Base-by-base conservation (phyloP, 2,113 vertebrate genomes). In the Pomatorhinus ruficollis region DNA sequence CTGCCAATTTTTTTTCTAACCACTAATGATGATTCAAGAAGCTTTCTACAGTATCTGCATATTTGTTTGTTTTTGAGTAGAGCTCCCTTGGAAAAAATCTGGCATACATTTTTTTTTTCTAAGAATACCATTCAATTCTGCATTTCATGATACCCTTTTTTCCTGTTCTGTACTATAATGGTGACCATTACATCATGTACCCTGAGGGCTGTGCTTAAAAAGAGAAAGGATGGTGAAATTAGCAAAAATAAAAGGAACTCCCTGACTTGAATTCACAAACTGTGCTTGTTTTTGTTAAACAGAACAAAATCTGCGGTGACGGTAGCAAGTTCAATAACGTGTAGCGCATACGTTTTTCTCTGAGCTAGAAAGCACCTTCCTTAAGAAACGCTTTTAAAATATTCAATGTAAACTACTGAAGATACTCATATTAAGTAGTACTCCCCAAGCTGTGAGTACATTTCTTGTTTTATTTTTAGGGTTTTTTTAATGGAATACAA, bases 211-310 rank as follows among this genome's bases (percentile, higher is more conserved):
- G 95, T 95, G 91, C 97, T 97, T 89, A 97, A 93, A 97, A 96
- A 97, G 96, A 98, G 96, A 98, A 98, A 96, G 96, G 96, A 95
- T 96, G 95, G 95, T 59, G 87, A 98, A 97, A 98, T 98, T 97
- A 97, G 95, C 95, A 98, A 98, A 97, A 98, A 97, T 95, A 97
- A 97, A 98, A 97, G 97, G 90, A 95, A 96, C 93, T 97, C 97
- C 97, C 98, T 98, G 97, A 97, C 94, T 97, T 97, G 96, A 96
- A 97, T 98, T 93, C 94, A 97, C 95, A 98, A 98, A 98, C 96
- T 93, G 95, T 93, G 94, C 96, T 98, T 98, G 97, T 98, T 98
- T 98, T 98, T 98, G 97, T 98, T 97, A 98, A 98, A 98, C 96
- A 97, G 93, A 95, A 97, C 95, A 98, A 97, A 97, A 97, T 98